Evolutionary conservation across 1,140 invertebrate species (phyloP), one percentile per base, ranked within the genome.

Genomic region (Babylonia areolata): DNA sequence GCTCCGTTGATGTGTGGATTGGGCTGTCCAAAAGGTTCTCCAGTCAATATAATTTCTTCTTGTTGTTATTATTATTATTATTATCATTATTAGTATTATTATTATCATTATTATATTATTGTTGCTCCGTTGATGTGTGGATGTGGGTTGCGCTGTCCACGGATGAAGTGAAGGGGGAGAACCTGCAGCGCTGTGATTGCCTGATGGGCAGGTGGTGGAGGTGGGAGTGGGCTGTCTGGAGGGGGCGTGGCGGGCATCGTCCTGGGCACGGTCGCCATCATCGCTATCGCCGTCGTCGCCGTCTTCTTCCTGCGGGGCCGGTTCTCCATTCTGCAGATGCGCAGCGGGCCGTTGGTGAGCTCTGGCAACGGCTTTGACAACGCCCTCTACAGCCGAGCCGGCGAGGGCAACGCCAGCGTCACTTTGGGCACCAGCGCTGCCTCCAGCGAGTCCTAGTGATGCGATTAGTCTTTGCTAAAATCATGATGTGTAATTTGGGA

Each of bases 181-280:
- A 51, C 0, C 0, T 51, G 17, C 9, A 51, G 17, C 46, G 46
- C 37, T 33, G 51, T 51, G 73, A 51, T 78, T 69, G 51, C 35
- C 1, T 40, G 54, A 54, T 42, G 51, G 3, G 33, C 58, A 69
- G 51, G 37, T 82, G 69, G 40, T 28, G 71, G 2, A 33, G 23
- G 42, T 20, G n/a, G 35, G 17, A 64, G 31, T 37, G 71, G 83
- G 35, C 31, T 88, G 17, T 58, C 75, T 28, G 86, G 85, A 40
- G 88, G 88, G 15, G 84, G 31, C n/a, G 75, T 88, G 40, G 86
- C 86, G 17, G 88, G 88, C 2, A 80, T 88, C 31, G 81, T 88
- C 35, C 79, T 88, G 28, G 88, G 83, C 6, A 42, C 64, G 15
- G 28, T 88, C 46, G 71, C 46, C 9, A 17, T 84, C 23, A 73